Conservation (phyloP, 2,888 invertebrate genomes). For the Teleiodes luculella region DNA sequence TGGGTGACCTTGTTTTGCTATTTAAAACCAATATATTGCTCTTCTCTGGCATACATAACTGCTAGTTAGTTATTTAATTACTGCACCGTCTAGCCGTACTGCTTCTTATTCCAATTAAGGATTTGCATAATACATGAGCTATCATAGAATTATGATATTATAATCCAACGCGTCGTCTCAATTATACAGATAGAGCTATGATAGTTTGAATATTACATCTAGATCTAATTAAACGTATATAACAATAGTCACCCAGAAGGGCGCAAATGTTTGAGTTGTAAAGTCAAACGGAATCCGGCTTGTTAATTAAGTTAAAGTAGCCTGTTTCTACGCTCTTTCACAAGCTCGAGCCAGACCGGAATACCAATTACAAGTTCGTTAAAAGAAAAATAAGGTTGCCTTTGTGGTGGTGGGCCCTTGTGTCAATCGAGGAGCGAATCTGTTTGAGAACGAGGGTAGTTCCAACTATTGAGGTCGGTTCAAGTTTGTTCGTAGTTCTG, state of each 20-base stretch:
- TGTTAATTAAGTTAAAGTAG: conserved; percentile 52
- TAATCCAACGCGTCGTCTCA: neutral
- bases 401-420: neutral
- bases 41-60: neutral
- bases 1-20: too few relatives aligned
- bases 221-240: neutral
- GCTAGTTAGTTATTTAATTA: neutral
- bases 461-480: too few relatives aligned
- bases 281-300: conserved; percentile 48
- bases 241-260: neutral
- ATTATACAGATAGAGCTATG: neutral
- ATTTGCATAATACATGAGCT: too few relatives aligned
- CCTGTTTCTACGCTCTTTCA: conserved; percentile 36
- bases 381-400: conserved; percentile 11
- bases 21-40: neutral
- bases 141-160: neutral
- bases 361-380: conserved; percentile 13
- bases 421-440: neutral
- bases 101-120: neutral
- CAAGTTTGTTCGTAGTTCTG: too few relatives aligned
- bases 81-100: neutral
- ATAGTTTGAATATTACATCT: too few relatives aligned
- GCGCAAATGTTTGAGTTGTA: conserved; percentile 33
- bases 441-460: neutral
- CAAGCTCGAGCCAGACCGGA: conserved; percentile 25